These are phyloP conservation scores for Pithys albifrons DNA, from an alignment of 2,113 vertebrate genomes.

Conservation along the genomic window DNA sequence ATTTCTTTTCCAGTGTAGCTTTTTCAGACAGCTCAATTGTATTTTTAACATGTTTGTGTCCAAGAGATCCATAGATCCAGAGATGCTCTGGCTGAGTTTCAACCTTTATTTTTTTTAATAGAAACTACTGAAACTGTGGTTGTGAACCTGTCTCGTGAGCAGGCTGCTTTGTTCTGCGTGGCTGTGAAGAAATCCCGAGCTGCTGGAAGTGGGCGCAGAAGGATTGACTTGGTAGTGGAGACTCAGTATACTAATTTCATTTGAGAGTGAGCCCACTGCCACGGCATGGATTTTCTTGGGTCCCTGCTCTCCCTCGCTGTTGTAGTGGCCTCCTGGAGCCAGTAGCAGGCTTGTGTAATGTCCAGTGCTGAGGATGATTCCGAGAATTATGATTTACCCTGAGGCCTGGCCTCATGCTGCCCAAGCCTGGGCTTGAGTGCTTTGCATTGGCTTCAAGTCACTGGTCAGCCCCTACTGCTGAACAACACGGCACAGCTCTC, in stretches of 20 bases:
- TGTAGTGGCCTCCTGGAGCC: not conserved
- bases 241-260: not conserved
- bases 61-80: not conserved
- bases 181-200: accelerated
- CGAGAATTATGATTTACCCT: not conserved
- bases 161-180: accelerated
- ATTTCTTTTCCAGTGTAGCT: not conserved
- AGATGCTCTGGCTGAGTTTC: not conserved
- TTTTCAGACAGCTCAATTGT: not conserved
- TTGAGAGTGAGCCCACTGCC: not conserved
- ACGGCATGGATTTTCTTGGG: not conserved
- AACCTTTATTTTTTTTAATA: not conserved
- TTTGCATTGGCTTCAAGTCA: accelerated
- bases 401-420: not conserved
- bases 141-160: not conserved
- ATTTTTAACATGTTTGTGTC: not conserved
- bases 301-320: not conserved
- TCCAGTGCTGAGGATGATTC: too few relatives aligned
- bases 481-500: accelerated
- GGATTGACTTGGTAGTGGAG: not conserved
- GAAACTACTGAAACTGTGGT: not conserved
- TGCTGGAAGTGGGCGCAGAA: not conserved
- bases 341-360: not conserved
- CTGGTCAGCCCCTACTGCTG: not conserved
- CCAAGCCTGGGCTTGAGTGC: not conserved